Conservation (phyloP, 2,113 vertebrate species). For the Tetrao urogallus region DNA sequence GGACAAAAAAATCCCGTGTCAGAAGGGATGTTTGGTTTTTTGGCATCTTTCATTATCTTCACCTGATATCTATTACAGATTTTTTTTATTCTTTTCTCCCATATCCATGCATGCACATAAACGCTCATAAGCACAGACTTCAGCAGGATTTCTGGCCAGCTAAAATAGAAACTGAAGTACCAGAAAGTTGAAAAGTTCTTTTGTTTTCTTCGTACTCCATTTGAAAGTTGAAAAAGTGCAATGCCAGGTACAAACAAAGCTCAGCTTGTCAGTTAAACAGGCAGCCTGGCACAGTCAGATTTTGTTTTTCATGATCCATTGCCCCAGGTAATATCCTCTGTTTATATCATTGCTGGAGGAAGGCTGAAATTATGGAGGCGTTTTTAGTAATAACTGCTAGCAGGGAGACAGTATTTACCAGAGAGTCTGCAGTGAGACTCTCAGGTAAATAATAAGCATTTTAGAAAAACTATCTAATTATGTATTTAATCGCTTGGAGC, state of each 20-base stretch:
- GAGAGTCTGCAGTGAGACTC: slow-evolving; percentile 41
- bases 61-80: too few relatives aligned
- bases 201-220: not conserved
- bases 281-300: not conserved
- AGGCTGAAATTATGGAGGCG: slow-evolving; percentile 16
- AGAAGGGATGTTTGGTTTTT: not conserved
- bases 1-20: not conserved
- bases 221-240: not conserved
- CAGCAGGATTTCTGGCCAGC: slow-evolving; percentile 26
- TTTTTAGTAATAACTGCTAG: slow-evolving; percentile 43
- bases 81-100: not conserved
- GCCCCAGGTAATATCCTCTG: not conserved
- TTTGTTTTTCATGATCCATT: slow-evolving; percentile 16
- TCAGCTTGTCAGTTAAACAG: not conserved
- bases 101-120: not conserved
- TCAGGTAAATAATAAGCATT: slow-evolving; percentile 75
- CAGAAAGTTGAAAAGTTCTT: not conserved
- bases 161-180: not conserved
- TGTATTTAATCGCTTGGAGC: slow-evolving; percentile 63
- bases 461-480: slow-evolving; percentile 71
- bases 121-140: not conserved
- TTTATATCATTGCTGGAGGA: slow-evolving; percentile 17
- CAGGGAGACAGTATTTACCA: slow-evolving; percentile 58
- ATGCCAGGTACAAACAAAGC: not conserved
- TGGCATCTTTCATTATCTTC: not conserved